Percentiles rank a stretch among this genome's conserved stretches.
Conservation (phyloP, 2,797 vertebrate species). For the Sebastes nivosus region DNA sequence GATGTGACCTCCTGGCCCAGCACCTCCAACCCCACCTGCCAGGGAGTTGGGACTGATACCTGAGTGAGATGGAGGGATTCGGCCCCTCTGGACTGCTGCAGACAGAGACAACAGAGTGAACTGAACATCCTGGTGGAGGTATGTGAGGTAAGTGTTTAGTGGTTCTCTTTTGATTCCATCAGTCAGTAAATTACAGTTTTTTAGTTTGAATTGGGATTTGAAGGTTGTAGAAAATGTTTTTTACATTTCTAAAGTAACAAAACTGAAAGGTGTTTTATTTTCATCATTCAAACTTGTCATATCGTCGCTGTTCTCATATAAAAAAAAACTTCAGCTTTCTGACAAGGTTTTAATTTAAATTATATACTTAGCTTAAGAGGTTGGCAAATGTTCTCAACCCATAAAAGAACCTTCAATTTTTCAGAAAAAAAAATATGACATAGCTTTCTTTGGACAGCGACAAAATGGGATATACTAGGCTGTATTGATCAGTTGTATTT, state of each 20-base stretch:
- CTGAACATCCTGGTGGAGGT: not conserved
- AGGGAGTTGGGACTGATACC: conserved; percentile 87
- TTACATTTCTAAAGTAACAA: not conserved
- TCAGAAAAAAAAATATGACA: not conserved
- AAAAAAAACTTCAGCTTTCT: not conserved
- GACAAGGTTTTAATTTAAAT: not conserved
- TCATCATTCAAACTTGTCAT: not conserved
- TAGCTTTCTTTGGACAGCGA: not conserved
- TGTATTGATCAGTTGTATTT: too few species aligned
- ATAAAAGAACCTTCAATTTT: too few species aligned
- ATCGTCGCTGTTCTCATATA: not conserved
- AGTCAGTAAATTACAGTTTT: not conserved
- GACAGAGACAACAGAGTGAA: not conserved
- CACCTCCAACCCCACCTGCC: conserved; percentile 66
- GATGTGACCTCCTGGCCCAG: conserved; percentile 63
- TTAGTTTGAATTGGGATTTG: not conserved
- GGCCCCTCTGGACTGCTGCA: conserved; percentile 91
- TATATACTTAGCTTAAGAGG: not conserved
- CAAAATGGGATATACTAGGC: too few species aligned
- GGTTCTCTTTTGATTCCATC: not conserved
- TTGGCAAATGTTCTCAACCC: not conserved
- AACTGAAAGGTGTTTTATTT: not conserved
- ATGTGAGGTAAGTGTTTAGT: not conserved
- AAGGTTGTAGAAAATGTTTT: not conserved
- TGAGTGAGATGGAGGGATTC: conserved; percentile 89